phyloP scores from a whole-genome alignment of 1,140 invertebrate genomes.

The Euura lappo region DNA sequence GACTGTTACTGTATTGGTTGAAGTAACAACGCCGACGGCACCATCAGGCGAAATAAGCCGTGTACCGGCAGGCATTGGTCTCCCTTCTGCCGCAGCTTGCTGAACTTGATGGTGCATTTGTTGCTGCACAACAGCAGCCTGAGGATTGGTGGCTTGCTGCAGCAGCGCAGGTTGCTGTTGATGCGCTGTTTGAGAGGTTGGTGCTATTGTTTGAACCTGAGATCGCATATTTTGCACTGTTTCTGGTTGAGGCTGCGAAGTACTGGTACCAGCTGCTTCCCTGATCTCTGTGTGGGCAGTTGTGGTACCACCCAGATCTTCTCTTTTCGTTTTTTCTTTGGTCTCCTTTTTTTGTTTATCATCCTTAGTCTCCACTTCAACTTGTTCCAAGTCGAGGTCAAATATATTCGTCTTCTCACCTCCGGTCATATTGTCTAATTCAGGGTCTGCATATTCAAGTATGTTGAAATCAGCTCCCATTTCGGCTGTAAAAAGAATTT shows the following conservation, averaged over 20 bases:
- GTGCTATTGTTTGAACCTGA: conserved; percentile 34
- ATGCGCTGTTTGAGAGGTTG: conserved; percentile 35
- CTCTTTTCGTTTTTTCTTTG: conserved; percentile 49
- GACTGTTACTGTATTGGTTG: conserved; percentile 69
- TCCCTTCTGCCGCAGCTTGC: conserved; percentile 66
- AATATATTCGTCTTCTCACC: conserved; percentile 78
- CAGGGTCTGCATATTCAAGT: conserved; percentile 92
- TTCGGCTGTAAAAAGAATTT: conserved; percentile 67
- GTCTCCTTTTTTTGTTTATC: conserved; percentile 63
- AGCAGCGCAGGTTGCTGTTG: conserved; percentile 32
- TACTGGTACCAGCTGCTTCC: conserved; percentile 31
- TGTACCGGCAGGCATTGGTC: conserved; percentile 67
- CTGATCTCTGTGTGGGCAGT: conserved; percentile 32
- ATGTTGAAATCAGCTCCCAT: conserved; percentile 96
- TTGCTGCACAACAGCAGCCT: conserved; percentile 52
- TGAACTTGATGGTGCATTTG: conserved; percentile 68
- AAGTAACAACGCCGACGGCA: conserved; percentile 69
- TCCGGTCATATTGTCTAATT: conserved; percentile 81
- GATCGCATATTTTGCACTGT: conserved; percentile 34
- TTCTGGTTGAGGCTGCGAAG: conserved; percentile 37
- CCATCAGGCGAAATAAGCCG: conserved; percentile 67
- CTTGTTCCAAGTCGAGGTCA: conserved; percentile 80
- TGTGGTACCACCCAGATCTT: conserved; percentile 32
- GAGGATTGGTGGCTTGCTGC: conserved; percentile 42
- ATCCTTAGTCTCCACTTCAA: conserved; percentile 63